Conservation (phyloP, 2,797 vertebrate genomes). For the Jordanella pulchra region DNA sequence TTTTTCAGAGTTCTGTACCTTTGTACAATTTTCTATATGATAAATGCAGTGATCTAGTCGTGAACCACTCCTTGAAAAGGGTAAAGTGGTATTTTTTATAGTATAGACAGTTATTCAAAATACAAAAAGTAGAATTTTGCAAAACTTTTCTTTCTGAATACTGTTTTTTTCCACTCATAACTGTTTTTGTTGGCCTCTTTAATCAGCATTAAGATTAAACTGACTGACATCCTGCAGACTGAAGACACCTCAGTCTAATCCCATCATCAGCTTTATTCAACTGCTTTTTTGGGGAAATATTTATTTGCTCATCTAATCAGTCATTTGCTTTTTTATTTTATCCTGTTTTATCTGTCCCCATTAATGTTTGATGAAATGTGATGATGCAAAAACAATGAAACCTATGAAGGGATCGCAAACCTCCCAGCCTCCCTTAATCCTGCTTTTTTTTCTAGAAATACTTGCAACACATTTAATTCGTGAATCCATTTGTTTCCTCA, state of each 20-base stretch:
- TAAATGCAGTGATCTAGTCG: not conserved
- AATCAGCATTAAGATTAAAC: not conserved
- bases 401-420: not conserved
- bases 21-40: not conserved
- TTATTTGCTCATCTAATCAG: too few relatives aligned
- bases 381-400: not conserved
- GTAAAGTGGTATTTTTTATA: too few relatives aligned
- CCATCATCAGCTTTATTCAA: not conserved
- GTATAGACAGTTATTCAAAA: too few relatives aligned
- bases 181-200: not conserved
- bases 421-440: not conserved
- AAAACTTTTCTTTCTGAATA: not conserved
- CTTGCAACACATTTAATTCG: not conserved
- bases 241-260: not conserved
- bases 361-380: not conserved
- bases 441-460: not conserved
- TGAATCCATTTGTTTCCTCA: not conserved
- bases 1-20: not conserved
- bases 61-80: not conserved
- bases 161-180: not conserved
- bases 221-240: not conserved
- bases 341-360: too few relatives aligned
- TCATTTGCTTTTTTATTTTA: not conserved
- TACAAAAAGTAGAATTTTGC: not conserved
- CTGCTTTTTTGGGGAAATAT: not conserved